Evolutionary conservation across 2,113 vertebrate species (phyloP), one percentile per base, ranked within the genome.

Genomic region (Gobio gobio): DNA sequence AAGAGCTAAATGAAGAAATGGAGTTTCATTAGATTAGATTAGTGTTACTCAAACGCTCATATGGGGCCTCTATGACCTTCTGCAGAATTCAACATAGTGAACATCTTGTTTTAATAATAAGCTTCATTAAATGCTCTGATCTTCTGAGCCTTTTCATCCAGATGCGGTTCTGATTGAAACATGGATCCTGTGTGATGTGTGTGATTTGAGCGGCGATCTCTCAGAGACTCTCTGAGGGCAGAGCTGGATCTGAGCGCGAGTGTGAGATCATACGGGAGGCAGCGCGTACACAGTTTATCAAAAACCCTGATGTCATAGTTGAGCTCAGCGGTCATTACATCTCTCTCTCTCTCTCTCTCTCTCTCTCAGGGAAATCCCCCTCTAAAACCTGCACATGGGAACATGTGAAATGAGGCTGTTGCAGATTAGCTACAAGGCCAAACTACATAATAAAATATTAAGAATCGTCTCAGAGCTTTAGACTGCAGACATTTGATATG

Each of bases 271-370:
- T 86, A 16, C 1, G 86, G 76, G 86, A 84, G 83, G 82, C 78
- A 26, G 83, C 59, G 51, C n/a, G 87, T 83, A 86, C 76, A 49
- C 56, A 87, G 73, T 88, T 86, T 79, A 89, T 90, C 85, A 88
- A 77, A 88, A 80, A 78, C 74, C 79, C 83, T 89, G 83, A 89
- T 64, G 87, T 88, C 76, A 87, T 87, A 24, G 83, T 33, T 79
- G 24, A 78, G 80, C 68, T 83, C 43, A 78, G 79, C 66, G 14
- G 45, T 81, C 58, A 58, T 87, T 83, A 83, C 70, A 51, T 14
- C 59, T 51, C 51, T 9, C 61, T 63, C 49, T 47, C 58, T 45
- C 47, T 13, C 59, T 26, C 12, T 61, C n/a, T 61, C 58, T 61
- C 58, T 61, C 22, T 24, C 58, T 24, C 58, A 47, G 83, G 83